Base-by-base conservation (phyloP, 2,888 invertebrate species). In the Hetaerina titia region DNA sequence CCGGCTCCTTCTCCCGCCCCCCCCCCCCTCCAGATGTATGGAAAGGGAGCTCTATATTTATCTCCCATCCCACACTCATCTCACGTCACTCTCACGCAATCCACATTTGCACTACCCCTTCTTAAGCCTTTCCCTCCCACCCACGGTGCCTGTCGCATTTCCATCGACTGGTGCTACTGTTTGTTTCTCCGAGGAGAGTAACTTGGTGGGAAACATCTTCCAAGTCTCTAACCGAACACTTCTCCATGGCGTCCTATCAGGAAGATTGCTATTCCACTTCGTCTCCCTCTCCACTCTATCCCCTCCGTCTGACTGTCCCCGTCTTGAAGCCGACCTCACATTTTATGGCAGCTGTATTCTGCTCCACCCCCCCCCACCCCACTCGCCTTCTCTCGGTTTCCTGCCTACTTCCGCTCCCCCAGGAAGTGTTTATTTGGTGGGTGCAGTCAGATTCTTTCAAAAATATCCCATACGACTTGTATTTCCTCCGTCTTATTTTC, bases 231-330 rank as follows among this genome's bases (percentile, higher is more conserved):
- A 74, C 92, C 92, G 69, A 92, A 92, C 69, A 57, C 69, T 89
- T 89, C 56, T 8, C 89, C 89, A 57, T 45, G 89, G 89, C 89
- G 57, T 45, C 92, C 92, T 92, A 92, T 92, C 92, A 92, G 69
- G 22, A 19, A 92, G 74, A 92, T 92, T 92, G 92, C 92, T 56
- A 64, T 92, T 64, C 92, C 81, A 81, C 81, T 81, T 31, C 31
- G 25, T 31, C 81, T 9, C 81, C 81, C 15, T 31, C 15, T 31
- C 81, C n/a, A n/a, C 81, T 81, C 81, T 11, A 31, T 2, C 15
- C 11, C 31, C 81, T 81, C 81, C 81, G 4, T 45, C 11, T 4
- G n/a, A 69, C 69, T 69, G 69, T 69, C 69, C 69, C n/a, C 81
- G 25, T 31, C 31, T 81, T 11, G 81, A 31, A 81, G 81, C 11